Evolutionary conservation across 2,888 invertebrate genomes (phyloP).

Genomic region (Limnephilus marmoratus): DNA sequence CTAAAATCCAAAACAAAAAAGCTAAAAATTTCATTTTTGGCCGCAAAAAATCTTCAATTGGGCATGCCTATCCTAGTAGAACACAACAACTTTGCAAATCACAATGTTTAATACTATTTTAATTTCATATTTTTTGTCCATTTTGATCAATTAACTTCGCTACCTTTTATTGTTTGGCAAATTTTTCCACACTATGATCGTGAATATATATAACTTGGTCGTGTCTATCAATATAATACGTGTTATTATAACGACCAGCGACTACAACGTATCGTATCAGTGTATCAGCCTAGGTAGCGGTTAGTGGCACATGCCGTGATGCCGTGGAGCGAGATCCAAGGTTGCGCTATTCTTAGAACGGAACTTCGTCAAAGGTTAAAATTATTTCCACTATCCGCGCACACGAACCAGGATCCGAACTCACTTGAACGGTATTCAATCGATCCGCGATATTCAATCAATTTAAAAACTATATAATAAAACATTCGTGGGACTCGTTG

Average conservation of each 20-base stretch:
- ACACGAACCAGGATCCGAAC: neutral
- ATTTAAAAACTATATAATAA: too few relatives aligned
- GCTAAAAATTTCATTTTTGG: too few relatives aligned
- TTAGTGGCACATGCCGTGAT: neutral
- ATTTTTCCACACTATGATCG: neutral
- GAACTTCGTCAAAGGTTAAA: slow-evolving; percentile 2
- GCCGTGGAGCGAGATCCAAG: neutral
- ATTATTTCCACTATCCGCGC: neutral
- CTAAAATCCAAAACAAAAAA: too few relatives aligned
- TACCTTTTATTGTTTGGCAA: neutral
- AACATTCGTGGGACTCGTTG: too few relatives aligned
- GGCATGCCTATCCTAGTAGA: too few relatives aligned
- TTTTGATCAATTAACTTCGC: neutral
- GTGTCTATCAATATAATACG: neutral
- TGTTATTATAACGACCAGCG: too few relatives aligned
- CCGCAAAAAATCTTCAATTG: too few relatives aligned
- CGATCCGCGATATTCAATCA: neutral
- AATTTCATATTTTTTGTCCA: neutral
- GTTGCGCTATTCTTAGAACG: neutral
- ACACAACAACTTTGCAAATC: too few relatives aligned
- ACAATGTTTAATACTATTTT: neutral
- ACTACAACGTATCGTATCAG: neutral
- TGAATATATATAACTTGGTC: neutral
- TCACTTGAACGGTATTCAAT: neutral
- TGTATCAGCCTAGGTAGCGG: neutral